Evolutionary conservation across 2,113 vertebrate species (phyloP).

Genomic region (Dicaeum eximium): DNA sequence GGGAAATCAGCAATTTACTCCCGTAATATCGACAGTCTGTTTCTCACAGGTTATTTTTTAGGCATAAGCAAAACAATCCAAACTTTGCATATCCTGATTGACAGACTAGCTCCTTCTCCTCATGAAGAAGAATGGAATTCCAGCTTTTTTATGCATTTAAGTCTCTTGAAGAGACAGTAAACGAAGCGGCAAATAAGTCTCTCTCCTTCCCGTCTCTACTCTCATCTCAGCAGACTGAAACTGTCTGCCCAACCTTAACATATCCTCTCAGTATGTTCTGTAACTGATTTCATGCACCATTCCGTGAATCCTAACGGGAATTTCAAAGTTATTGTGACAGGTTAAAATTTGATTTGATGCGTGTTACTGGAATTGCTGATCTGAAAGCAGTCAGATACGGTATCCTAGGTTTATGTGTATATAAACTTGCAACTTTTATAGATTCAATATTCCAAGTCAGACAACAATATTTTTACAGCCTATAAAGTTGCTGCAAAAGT

Average conservation of each 20-base stretch:
- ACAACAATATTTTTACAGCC: background rate
- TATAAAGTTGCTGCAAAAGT: background rate
- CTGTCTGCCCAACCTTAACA: background rate
- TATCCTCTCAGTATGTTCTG: background rate
- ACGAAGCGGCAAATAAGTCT: background rate
- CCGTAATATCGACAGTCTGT: accelerated
- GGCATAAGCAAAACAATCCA: background rate
- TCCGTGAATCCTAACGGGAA: background rate
- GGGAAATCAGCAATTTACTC: background rate
- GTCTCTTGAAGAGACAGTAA: background rate
- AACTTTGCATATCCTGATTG: background rate
- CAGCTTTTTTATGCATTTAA: background rate
- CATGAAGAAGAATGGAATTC: background rate
- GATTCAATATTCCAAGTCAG: background rate
- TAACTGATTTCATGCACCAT: background rate
- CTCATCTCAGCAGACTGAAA: background rate
- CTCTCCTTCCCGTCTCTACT: background rate
- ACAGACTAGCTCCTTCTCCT: background rate
- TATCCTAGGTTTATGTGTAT: background rate
- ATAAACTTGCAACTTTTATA: background rate
- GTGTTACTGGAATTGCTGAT: background rate
- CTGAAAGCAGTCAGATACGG: background rate
- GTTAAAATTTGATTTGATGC: background rate
- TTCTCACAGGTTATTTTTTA: background rate
- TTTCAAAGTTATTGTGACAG: background rate